Conservation (phyloP, 2,113 vertebrate species). For the Falcunculus frontatus region DNA sequence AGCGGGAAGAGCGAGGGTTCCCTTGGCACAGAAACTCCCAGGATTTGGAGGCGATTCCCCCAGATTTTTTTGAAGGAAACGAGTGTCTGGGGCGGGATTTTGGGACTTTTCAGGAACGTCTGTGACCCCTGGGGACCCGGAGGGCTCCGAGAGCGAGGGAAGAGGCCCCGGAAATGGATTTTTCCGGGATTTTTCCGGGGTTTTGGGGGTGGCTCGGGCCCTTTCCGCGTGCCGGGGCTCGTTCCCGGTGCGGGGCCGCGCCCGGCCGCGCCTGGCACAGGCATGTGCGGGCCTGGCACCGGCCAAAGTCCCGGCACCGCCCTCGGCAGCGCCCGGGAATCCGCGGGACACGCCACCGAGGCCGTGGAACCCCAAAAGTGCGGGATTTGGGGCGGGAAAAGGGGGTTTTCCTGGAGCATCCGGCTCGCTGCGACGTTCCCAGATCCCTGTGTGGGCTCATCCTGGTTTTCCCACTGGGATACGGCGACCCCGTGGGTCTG, state of each 20-base stretch:
- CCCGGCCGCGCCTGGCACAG: not conserved
- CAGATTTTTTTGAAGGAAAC: rapidly evolving
- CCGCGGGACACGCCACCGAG: too few relatives aligned
- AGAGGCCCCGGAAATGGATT: not conserved
- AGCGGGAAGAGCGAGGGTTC: not conserved
- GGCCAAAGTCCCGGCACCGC: not conserved
- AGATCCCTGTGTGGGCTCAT: not conserved
- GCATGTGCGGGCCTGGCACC: not conserved
- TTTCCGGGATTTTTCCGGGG: not conserved
- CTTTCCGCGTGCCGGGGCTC: not conserved
- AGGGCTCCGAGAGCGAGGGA: too few relatives aligned
- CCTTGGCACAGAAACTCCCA: not conserved
- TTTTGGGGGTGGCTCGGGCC: not conserved
- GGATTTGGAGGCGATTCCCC: rapidly evolving
- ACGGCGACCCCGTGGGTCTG: not conserved
- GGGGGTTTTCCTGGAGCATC: not conserved
- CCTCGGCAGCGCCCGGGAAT: not conserved
- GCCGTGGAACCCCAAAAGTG: too few relatives aligned
- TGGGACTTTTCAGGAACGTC: not conserved
- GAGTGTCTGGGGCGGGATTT: not conserved
- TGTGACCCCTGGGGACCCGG: rapidly evolving
- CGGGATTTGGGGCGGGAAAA: not conserved
- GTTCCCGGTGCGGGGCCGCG: not conserved
- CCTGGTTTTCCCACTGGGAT: not conserved
- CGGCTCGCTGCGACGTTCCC: rapidly evolving